Evolutionary conservation across 2,888 invertebrate species (phyloP), one percentile per base, ranked within the genome.

Genomic region (Ellobium chinense): DNA sequence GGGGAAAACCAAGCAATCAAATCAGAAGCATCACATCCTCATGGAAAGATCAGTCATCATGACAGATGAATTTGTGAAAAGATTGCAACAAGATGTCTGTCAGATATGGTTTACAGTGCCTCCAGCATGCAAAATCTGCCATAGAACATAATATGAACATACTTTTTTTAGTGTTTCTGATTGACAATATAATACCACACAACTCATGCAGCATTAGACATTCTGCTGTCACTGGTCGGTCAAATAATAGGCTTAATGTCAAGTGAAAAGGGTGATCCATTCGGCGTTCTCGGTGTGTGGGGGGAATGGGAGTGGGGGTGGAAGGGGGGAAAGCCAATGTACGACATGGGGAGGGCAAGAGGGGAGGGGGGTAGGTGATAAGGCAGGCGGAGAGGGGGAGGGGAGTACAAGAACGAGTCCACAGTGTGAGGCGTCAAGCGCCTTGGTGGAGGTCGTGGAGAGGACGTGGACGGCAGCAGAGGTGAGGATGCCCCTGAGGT

Each of bases 291-390:
- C 9, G 56, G 62, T 21, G 24, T 68, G 24, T 54, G 36, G 0
- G 70, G 56, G 58, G 70, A 56, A 21, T 39, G 31, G 5, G 78
- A 24, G 21, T 54, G 72, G 60, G 66, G 62, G 66, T 46, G 62
- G 56, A 73, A 56, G 56, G 82, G 56, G n/a, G 78, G 63, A 7
- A 29, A 65, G 18, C 73, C 58, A 24, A 62, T 21, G 66, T 56
- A 79, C 1, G 73, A 31, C 36, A 77, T 29, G 36, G 68, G 72
- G 36, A 65, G 37, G 56, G 72, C 36, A 21, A 79, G 72, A 9
- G 73, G 78, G 60, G 73, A 65, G 12, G 72, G 66, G n/a, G 72
- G 78, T 7, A 72, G 1, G 63, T 62, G 63, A 56, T 63, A 79
- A 0, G 70, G 78, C 39, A 72, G 14, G 46, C 65, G 54, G 27